Conservation (phyloP, 1,140 invertebrate genomes). For the Drosophila tani region DNA sequence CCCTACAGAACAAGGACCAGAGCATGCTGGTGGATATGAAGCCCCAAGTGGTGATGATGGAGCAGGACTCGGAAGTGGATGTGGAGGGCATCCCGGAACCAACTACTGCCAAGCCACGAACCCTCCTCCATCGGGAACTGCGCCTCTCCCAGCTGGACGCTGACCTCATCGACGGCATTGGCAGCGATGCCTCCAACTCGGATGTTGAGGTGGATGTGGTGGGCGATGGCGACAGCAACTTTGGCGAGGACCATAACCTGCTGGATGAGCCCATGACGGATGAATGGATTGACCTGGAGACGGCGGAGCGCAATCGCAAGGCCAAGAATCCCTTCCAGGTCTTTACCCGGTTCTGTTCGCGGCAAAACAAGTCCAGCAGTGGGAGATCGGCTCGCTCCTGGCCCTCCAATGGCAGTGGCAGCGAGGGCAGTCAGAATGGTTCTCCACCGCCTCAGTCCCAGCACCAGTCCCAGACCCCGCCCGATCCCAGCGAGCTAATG, state of each 20-base stretch:
- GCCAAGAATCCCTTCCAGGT: slow-evolving; percentile 22
- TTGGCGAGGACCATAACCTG: neutral
- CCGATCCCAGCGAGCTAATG: slow-evolving; percentile 35
- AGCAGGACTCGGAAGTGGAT: neutral
- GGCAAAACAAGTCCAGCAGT: slow-evolving; percentile 16
- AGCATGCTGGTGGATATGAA: slow-evolving; percentile 10
- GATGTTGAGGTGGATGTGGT: no score
- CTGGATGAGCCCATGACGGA: neutral
- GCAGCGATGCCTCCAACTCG: slow-evolving; percentile 33
- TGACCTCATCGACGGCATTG: slow-evolving; percentile 38
- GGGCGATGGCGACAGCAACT: neutral
- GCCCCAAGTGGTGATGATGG: neutral
- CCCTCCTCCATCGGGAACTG: neutral
- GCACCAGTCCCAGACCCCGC: no score
- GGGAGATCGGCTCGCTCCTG: neutral
- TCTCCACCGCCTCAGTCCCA: no score
- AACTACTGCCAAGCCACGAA: neutral
- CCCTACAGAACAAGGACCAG: neutral
- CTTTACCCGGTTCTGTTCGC: slow-evolving; percentile 42
- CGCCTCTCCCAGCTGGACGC: slow-evolving; percentile 3
- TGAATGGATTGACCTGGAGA: slow-evolving; percentile 57
- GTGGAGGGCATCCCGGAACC: no score
- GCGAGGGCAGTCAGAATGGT: slow-evolving; percentile 6
- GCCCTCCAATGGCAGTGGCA: neutral
- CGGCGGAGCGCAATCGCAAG: neutral